phyloP scores from a whole-genome alignment of 2,888 invertebrate genomes.

The Dicranocentrus wangi region DNA sequence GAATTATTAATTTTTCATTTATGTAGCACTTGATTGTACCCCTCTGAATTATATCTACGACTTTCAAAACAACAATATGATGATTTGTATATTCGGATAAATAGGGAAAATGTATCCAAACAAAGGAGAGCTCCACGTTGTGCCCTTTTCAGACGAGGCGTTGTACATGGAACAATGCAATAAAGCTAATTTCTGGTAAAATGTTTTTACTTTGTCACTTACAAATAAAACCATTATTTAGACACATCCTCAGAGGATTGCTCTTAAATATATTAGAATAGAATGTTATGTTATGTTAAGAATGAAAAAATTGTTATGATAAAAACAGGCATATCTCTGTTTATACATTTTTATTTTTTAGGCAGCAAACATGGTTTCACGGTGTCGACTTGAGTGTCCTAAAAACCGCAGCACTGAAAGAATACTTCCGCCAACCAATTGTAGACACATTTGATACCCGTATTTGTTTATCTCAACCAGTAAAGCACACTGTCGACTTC shows the following conservation, averaged over 20 bases:
- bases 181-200: conserved; percentile 97
- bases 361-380: conserved; percentile 96
- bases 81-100: conserved; percentile 53
- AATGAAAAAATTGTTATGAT: no score
- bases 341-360: no score
- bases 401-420: conserved; percentile 93
- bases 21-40: no score
- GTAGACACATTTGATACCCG: conserved; percentile 98
- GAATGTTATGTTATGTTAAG: neutral
- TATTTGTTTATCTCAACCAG: conserved; percentile 95
- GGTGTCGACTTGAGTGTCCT: conserved; percentile 95
- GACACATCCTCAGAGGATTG: neutral
- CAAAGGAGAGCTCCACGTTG: conserved; percentile 95
- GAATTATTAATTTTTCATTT: no score
- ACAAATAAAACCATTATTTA: neutral
- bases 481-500: conserved; percentile 95
- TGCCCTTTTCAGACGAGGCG: conserved; percentile 97
- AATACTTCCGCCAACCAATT: conserved; percentile 98
- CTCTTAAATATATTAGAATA: neutral
- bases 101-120: conserved; percentile 97
- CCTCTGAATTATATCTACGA: no score
- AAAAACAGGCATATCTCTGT: no score
- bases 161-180: conserved; percentile 98
- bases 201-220: neutral
- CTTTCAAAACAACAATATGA: no score